phyloP scores from a whole-genome alignment of 2,113 vertebrate genomes.

The Mastomys natalensis region DNA sequence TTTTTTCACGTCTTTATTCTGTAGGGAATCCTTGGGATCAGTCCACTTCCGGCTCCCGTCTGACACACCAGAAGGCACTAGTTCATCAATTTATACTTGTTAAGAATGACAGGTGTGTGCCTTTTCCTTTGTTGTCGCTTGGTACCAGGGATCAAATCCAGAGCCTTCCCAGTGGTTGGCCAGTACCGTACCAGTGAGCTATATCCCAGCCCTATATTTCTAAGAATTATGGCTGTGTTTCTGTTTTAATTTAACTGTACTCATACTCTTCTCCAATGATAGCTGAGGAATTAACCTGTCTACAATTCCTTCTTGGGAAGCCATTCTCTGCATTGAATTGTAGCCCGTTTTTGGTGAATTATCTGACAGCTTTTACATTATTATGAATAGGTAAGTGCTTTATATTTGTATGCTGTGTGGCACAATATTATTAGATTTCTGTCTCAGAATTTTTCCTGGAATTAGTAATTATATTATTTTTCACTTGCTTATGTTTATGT shows the following conservation, averaged over 20 bases:
- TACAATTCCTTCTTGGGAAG: neutral
- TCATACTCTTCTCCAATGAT: neutral
- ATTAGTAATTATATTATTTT: neutral
- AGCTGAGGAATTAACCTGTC: neutral
- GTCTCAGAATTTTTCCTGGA: conserved; percentile 28
- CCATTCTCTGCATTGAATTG: neutral
- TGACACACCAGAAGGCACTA: neutral
- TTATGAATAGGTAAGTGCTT: conserved; percentile 20
- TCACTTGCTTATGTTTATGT: neutral
- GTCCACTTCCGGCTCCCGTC: neutral
- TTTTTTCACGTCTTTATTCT: neutral
- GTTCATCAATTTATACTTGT: neutral
- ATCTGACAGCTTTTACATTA: conserved; percentile 22
- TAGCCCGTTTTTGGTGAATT: conserved; percentile 7
- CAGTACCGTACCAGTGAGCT: neutral
- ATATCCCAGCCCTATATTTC: neutral
- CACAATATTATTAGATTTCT: neutral
- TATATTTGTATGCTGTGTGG: neutral
- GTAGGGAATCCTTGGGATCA: neutral
- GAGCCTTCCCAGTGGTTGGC: too few relatives aligned
- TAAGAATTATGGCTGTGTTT: neutral
- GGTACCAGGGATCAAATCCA: neutral
- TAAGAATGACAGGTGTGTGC: neutral
- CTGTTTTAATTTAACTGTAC: conserved; percentile 1
- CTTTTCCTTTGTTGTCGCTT: neutral